These are phyloP conservation scores for Torymus tubicola DNA, from an alignment of 2,888 invertebrate species.

Conservation along the genomic window DNA sequence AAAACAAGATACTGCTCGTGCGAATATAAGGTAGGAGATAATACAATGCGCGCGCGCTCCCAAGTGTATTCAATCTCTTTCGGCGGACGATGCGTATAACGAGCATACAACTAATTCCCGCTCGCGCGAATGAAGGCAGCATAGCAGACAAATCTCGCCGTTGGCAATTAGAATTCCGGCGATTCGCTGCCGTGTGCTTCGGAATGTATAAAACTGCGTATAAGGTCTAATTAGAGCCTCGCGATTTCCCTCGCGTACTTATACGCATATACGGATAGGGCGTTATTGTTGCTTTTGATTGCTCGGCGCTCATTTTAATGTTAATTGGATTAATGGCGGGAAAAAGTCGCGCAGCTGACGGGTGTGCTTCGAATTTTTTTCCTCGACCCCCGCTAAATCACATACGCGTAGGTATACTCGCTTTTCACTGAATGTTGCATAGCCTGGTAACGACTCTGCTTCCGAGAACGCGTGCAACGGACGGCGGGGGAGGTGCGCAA, in stretches of 20 bases:
- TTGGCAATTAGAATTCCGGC: constrained; percentile 72
- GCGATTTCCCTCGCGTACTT: not conserved
- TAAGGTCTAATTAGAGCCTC: constrained; percentile 69
- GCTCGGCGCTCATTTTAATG: constrained; percentile 17
- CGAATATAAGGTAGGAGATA: constrained; percentile 13
- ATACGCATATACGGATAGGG: not conserved
- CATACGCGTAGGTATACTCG: no score
- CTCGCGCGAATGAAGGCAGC: not conserved
- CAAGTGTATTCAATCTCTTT: constrained; percentile 47
- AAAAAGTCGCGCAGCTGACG: constrained; percentile 15
- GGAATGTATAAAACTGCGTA: constrained; percentile 62
- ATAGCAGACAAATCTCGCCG: constrained; percentile 60
- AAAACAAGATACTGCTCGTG: constrained; percentile 68
- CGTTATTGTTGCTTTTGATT: constrained; percentile 41
- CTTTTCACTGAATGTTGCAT: no score
- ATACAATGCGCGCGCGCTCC: not conserved
- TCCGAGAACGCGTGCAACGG: no score
- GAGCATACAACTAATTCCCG: constrained; percentile 69
- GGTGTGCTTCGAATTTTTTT: no score
- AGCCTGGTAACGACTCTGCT: no score
- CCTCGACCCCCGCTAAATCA: no score
- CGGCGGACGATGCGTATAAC: constrained; percentile 39
- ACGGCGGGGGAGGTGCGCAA: no score
- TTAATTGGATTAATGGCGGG: constrained; percentile 36
- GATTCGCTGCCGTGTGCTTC: constrained; percentile 68